phyloP scores from a whole-genome alignment of 2,888 invertebrate species.

The Clanis bilineata region DNA sequence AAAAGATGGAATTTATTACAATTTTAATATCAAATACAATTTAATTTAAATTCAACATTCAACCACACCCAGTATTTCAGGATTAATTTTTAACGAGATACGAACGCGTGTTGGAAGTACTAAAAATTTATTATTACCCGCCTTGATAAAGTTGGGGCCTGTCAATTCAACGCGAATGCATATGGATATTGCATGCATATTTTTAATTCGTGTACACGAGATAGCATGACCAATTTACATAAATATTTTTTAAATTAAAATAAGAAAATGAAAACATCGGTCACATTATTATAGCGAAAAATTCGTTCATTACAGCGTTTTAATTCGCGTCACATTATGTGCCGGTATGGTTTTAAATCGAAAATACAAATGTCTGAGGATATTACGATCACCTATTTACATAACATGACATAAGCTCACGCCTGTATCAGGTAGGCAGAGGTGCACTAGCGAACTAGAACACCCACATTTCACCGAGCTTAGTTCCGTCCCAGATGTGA shows the following conservation, averaged over 20 bases:
- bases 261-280: not conserved
- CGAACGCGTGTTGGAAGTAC: not conserved
- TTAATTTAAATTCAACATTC: no score
- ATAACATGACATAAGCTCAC: no score
- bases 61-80: no score
- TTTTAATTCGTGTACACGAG: not conserved
- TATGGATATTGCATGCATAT: conserved; percentile 5
- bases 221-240: not conserved
- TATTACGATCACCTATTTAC: no score
- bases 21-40: no score
- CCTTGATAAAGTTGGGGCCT: not conserved
- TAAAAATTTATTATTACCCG: conserved; percentile 24
- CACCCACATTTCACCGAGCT: no score
- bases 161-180: conserved; percentile 15
- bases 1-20: no score
- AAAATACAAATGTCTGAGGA: no score
- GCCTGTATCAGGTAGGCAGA: no score
- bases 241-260: not conserved
- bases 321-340: not conserved
- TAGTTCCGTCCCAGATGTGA: no score
- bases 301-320: not conserved
- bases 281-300: not conserved
- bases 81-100: not conserved
- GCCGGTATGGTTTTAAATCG: no score
- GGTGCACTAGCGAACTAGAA: no score